Evolutionary conservation across 1,140 invertebrate species (phyloP).

Genomic region (Cecropterus lyciades): DNA sequence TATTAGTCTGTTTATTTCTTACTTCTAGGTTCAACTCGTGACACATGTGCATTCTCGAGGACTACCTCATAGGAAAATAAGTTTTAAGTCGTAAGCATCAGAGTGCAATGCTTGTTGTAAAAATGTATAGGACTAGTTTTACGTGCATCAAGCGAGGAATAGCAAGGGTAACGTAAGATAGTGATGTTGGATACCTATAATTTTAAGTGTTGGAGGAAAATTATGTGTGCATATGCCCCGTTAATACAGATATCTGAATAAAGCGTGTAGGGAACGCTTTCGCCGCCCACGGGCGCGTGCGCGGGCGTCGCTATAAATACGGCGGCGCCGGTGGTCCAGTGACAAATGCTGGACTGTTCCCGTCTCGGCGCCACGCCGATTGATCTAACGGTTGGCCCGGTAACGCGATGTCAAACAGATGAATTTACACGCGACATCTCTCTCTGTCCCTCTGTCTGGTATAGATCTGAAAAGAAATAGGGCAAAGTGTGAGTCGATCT

Average conservation of each 20-base stretch:
- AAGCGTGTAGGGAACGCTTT: conserved; percentile 45
- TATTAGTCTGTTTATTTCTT: conserved; percentile 45
- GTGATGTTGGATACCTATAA: conserved; percentile 39
- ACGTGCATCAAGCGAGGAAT: conserved; percentile 40
- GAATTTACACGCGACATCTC: conserved; percentile 36
- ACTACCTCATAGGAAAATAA: conserved; percentile 51
- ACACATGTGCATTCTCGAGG: conserved; percentile 41
- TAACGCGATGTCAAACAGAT: conserved; percentile 52
- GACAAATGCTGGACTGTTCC: conserved; percentile 76
- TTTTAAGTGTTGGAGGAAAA: conserved; percentile 24
- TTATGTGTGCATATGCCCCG: conserved; percentile 39
- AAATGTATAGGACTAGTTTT: conserved; percentile 44
- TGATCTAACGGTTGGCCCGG: conserved; percentile 65
- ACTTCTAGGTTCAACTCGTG: conserved; percentile 52
- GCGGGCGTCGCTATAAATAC: conserved; percentile 79
- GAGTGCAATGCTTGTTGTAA: conserved; percentile 50
- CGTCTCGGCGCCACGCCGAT: conserved; percentile 67
- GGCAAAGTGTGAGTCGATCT: too few relatives aligned
- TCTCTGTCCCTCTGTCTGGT: conserved; percentile 39
- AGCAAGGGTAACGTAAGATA: conserved; percentile 42
- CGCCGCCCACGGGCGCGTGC: conserved; percentile 69
- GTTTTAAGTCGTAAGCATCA: conserved; percentile 41
- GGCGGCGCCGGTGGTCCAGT: conserved; percentile 78
- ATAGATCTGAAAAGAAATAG: conserved; percentile 21
- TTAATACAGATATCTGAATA: conserved; percentile 58